These are phyloP conservation scores for Cabera pusaria DNA, from an alignment of 2,888 invertebrate genomes.

Conservation along the genomic window DNA sequence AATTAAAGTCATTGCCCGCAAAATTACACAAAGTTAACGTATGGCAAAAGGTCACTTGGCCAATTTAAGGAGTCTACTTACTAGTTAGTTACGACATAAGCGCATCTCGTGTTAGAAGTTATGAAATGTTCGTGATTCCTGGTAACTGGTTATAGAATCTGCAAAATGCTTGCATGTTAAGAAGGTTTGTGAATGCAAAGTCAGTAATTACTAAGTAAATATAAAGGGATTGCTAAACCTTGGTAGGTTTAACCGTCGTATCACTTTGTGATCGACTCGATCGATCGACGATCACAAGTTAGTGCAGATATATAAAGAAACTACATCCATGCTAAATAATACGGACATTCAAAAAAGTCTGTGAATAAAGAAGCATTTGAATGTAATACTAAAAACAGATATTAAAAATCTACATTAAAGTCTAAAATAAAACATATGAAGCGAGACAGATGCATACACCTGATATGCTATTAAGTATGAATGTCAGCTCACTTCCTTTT, in stretches of 20 bases:
- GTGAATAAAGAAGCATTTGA: too few relatives aligned
- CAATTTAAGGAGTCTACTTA: slow-evolving; percentile 55
- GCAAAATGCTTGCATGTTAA: slow-evolving; percentile 14
- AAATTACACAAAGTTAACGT: slow-evolving; percentile 28
- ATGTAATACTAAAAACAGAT: too few relatives aligned
- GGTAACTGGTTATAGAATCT: slow-evolving; percentile 8
- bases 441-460: slow-evolving; percentile 7
- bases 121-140: slow-evolving; percentile 20
- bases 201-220: too few relatives aligned
- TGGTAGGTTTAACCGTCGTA: too few relatives aligned
- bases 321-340: too few relatives aligned
- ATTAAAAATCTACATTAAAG: too few relatives aligned
- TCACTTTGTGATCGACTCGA: too few relatives aligned
- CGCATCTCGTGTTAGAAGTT: slow-evolving; percentile 32
- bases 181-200: slow-evolving; percentile 5
- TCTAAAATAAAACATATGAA: background rate
- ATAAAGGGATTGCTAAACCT: too few relatives aligned
- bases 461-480: slow-evolving; percentile 8
- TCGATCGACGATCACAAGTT: too few relatives aligned
- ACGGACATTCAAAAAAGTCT: too few relatives aligned
- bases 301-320: too few relatives aligned
- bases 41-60: slow-evolving; percentile 60
- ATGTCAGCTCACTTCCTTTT: slow-evolving; percentile 15
- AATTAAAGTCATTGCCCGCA: slow-evolving; percentile 42
- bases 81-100: slow-evolving; percentile 49